Evolutionary conservation across 30 jellyfish, hydroid and myxozoan species (phyloP), one percentile per base, ranked within the genome.

Genomic region (Mastigias papua): DNA sequence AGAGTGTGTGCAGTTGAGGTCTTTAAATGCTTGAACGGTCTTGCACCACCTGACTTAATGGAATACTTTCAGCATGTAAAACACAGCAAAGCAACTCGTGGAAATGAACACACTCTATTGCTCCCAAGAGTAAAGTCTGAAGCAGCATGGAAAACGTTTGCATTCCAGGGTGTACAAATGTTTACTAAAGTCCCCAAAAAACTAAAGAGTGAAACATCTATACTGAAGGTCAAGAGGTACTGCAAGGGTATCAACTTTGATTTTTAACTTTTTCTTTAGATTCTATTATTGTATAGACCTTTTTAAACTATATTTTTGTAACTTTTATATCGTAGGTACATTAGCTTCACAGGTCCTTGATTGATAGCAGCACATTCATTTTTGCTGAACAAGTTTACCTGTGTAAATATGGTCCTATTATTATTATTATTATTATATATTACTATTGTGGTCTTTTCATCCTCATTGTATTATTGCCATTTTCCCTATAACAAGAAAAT

Each of bases 1-100:
- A 49, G 50, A 51, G 48, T 51, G 80, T 76, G 77, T 76, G 87
- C 51, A 76, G 25, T 76, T 76, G 87, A 76, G 25, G 87, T 76
- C 25, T 76, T 76, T 28, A 76, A 76, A 48, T 48, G 87, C 48
- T 71, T 71, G 26, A 71, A 71, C 32, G 67, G 69, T 9, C 69
- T 71, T 71, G 8, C 78, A n/a, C 78, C 48, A 66, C 78, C 78
- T 66, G 78, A 66, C 25, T 25, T 2, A 2, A 66, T 2, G 20
- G 78, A 66, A 28, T 4, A 66, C 48, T 70, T 70, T 70, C 64
- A 70, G 28, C 82, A 65, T 31, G 22, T 70, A 17, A 13, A 35
- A 4, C 82, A 31, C 65, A 2, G 82, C 82, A 70, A 70, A 70
- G 82, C 19, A 7, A 70, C 29, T 31, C 65, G 82, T 13, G 82